Evolutionary conservation across 2,113 vertebrate genomes (phyloP), one percentile per base, ranked within the genome.

Genomic region (Pterophyllum scalare): DNA sequence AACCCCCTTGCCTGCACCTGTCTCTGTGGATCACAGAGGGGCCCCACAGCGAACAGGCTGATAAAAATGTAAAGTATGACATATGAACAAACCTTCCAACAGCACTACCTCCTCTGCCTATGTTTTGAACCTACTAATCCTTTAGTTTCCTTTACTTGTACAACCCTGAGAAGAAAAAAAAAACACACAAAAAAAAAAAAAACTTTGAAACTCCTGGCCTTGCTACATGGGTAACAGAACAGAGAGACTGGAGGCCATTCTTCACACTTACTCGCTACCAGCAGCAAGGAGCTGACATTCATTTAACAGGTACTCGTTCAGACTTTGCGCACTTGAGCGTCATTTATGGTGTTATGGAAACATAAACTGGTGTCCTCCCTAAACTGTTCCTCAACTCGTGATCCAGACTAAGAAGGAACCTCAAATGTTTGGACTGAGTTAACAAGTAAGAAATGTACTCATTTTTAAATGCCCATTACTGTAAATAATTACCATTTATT

Each of bases 281-380:
- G 89, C 94, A 93, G 91, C 94, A 91, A 91, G 93, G 70, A 91
- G 87, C 93, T 84, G 91, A 91, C 67, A 91, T 83, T 95, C 94
- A 95, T 93, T 95, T 96, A 92, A 89, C 94, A 96, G 93, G 80
- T 94, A 92, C 89, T 90, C 62, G 91, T 90, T 92, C 91, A 88
- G 90, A 91, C 86, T 87, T 78, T 89, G 86, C 91, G 87, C 91
- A 92, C 86, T 67, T 54, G 38, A 83, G 70, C 19, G 85, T 90
- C 84, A 90, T 83, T 91, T 84, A 70, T 82, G 28, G 83, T 59
- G 84, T 80, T 84, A 60, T 79, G 80, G 75, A 91, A 83, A 83
- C 77, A 87, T 81, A 62, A 90, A 87, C 87, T 12, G 0, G 11
- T 82, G 60, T 74, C 8, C 52, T 70, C 46, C 26, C 43, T 31